These are phyloP conservation scores for Agapetus fuscipes DNA, from an alignment of 2,888 invertebrate genomes.

Conservation along the genomic window DNA sequence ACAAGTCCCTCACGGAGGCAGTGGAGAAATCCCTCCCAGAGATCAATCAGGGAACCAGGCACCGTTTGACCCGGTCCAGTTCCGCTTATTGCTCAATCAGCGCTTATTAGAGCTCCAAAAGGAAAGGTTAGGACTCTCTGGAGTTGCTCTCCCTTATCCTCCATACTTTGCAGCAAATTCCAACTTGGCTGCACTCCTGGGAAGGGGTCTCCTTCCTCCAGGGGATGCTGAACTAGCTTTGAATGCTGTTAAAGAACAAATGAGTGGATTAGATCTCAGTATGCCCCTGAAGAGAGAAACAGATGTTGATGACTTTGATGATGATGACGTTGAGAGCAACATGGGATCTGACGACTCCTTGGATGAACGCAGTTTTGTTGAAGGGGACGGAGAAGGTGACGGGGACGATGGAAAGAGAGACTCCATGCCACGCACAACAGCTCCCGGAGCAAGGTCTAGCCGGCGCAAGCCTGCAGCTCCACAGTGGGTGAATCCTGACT, in stretches of 20 bases:
- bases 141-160: conserved; percentile 65
- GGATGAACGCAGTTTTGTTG: conserved; percentile 41
- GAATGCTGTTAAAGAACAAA: conserved; percentile 63
- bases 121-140: conserved; percentile 69
- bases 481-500: conserved; percentile 95
- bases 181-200: conserved; percentile 66
- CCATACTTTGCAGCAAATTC: conserved; percentile 71
- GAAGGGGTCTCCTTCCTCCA: conserved; percentile 53
- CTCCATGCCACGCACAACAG: conserved; percentile 36
- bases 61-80: conserved; percentile 87
- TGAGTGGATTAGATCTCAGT: conserved; percentile 79
- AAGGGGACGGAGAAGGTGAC: conserved; percentile 30
- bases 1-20: conserved; percentile 70
- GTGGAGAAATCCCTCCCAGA: conserved; percentile 63
- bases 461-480: conserved; percentile 92
- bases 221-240: conserved; percentile 47
- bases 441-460: conserved; percentile 39
- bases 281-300: conserved; percentile 76
- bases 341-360: conserved; percentile 60
- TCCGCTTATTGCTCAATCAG: conserved; percentile 80
- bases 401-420: conserved; percentile 47
- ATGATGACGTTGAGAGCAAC: conserved; percentile 68
- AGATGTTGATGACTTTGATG: conserved; percentile 69
- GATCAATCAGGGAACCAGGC: conserved; percentile 57
- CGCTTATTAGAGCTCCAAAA: conserved; percentile 80